A percentile compares a stretch with the other conserved stretches of the same genome.
These are phyloP conservation scores for Sebastes iracundus DNA, from an alignment of 2,797 vertebrate species.

Conservation along the genomic window DNA sequence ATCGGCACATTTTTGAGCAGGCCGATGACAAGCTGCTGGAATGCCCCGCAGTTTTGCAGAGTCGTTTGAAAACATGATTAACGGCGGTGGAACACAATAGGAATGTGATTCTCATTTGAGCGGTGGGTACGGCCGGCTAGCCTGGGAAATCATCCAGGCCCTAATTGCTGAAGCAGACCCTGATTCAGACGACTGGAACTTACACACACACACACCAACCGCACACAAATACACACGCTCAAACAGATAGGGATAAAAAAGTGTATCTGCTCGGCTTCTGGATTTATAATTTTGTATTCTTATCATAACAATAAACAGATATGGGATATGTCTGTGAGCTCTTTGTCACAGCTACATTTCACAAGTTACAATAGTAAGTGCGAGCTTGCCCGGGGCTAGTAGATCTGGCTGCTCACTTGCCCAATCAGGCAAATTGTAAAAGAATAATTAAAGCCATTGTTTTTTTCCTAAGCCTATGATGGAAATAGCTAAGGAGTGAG, in stretches of 20 bases:
- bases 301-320: constrained; percentile 9
- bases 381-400: neutral
- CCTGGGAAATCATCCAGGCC: constrained; percentile 79
- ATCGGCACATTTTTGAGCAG: constrained; percentile 71
- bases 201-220: constrained; percentile 11
- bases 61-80: constrained; percentile 81
- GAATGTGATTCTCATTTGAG: constrained; percentile 80
- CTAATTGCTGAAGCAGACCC: constrained; percentile 80
- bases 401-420: too few relatives aligned
- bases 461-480: too few relatives aligned
- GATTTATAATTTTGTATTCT: constrained; percentile 19
- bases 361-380: neutral
- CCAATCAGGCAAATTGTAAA: too few relatives aligned
- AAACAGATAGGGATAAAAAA: constrained; percentile 16
- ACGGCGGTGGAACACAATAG: constrained; percentile 75
- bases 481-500: too few relatives aligned
- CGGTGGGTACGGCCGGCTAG: constrained; percentile 65
- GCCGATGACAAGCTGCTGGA: constrained; percentile 75
- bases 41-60: constrained; percentile 58
- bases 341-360: neutral
- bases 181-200: constrained; percentile 67
- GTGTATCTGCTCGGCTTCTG: constrained; percentile 8
- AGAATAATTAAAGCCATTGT: too few relatives aligned
- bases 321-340: neutral
- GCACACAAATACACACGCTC: neutral